Evolutionary conservation across 2,113 vertebrate species (phyloP).

Genomic region (Pangasianodon gigas): DNA sequence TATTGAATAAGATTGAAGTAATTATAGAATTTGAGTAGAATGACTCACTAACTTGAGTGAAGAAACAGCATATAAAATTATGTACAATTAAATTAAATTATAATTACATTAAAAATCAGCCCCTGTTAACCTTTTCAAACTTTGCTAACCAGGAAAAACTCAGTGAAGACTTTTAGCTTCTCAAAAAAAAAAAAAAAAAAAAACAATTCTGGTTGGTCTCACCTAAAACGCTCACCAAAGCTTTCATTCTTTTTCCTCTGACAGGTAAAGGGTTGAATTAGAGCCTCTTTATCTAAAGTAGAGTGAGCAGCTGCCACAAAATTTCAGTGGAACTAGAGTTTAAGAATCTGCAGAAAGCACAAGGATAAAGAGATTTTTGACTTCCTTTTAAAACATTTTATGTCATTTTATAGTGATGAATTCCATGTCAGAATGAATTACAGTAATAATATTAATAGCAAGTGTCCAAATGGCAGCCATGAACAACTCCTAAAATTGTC

Average conservation of each 20-base stretch:
- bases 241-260: slow-evolving; percentile 66
- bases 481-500: not conserved
- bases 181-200: slow-evolving; percentile 40
- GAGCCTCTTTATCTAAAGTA: slow-evolving; percentile 41
- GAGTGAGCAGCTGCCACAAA: slow-evolving; percentile 50
- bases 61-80: not conserved
- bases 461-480: not conserved
- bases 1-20: not conserved
- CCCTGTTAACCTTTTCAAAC: not conserved
- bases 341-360: not conserved
- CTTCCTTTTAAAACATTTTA: not conserved
- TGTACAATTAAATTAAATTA: too few species aligned
- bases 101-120: too few species aligned
- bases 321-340: slow-evolving; percentile 50
- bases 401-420: not conserved
- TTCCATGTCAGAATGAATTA: not conserved
- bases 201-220: slow-evolving; percentile 59
- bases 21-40: not conserved
- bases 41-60: not conserved
- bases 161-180: not conserved
- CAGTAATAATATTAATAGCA: not conserved
- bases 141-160: not conserved
- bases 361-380: not conserved
- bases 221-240: slow-evolving; percentile 56
- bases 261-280: slow-evolving; percentile 64